Evolutionary conservation across 92 coral and sea anemone genomes (phyloP), one percentile per base, ranked within the genome.

Genomic region (Hydrozoanthus gracilis): DNA sequence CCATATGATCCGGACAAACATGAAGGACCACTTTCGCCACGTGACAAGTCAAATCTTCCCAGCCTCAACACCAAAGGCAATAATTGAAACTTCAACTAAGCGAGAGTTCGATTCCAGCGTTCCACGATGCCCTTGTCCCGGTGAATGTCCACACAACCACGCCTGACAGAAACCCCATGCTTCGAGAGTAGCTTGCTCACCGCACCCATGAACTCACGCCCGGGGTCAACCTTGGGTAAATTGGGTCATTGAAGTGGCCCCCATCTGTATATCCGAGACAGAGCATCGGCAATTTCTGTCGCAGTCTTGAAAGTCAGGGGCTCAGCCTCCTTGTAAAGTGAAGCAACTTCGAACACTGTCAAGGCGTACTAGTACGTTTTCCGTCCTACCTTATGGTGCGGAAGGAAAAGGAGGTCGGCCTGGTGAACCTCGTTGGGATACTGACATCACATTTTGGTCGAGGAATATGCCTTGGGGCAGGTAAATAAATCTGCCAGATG

Each of bases 251-350:
- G 35, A 71, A 80, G 14, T 7, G 85, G 85, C 3, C 85, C 51
- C 12, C 62, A 15, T 55, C 18, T 75, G 17, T 76, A 86, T 18
- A 86, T 75, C 47, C 17, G 54, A 76, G 54, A 27, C 18, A 86
- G 71, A 16, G 89, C 74, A 20, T 44, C 71, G 7, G 89, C 83
- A 61, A 76, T 83, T 47, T 58, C 89, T 64, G 18, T n/a, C 4
- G 61, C 55, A 64, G 73, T 54, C 5, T 39, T 10, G 51, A 27
- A n/a, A n/a, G n/a, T n/a, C n/a, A n/a, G n/a, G n/a, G 14, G 70
- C 71, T 79, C 66, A 60, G n/a, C 11, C n/a, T 6, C 35, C 35
- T 3, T 64, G 70, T 64, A 64, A 3, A 20, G 70, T 12, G 20
- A 12, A 2, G 85, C 55, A 4, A 62, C 55, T 8, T 80, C 73